Base-by-base conservation (phyloP, 2,888 invertebrate species). In the Cephonodes hylas region DNA sequence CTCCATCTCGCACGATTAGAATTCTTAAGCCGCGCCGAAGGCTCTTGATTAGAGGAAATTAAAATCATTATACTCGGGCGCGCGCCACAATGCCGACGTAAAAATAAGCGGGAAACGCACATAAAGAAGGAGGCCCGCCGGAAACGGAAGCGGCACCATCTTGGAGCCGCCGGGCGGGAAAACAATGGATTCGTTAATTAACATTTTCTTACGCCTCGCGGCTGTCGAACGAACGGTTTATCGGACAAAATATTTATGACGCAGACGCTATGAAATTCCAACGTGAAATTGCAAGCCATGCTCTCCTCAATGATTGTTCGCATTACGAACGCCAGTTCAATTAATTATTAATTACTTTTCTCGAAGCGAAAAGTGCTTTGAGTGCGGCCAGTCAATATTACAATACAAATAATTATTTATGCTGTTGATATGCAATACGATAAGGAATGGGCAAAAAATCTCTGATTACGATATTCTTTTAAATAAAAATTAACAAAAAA, bases 151-250 rank as follows among this genome's bases (percentile, higher is more conserved):
- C 91, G 91, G 89, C 91, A 93, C 92, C 93, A 90, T 91, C 92
- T 93, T 93, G 93, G 91, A 87, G 90, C 93, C 93, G 93, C 91
- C 93, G 93, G 93, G 93, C 93, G 92, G 90, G 89, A 93, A 94
- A 95, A 95, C 95, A 95, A 95, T 95, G 93, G 94, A 93, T 93
- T 94, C 94, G 94, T 95, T 95, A 95, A 95, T 95, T 95, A 95
- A 95, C 94, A 95, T 94, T 95, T 95, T 95, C 95, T 95, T 95
- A 93, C 92, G 93, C 93, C 91, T 91, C 90, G 90, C 89, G 92
- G 91, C 92, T 91, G 91, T 91, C 92, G 93, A 91, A 91, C 91
- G 87, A 89, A 93, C 89, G 90, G 89, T 91, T 91, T 92, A 92
- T 92, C 93, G 92, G 92, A 91, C 92, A 88, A 92, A 92, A 91